phyloP scores from a whole-genome alignment of 2,888 invertebrate species.

The Apamea monoglypha region DNA sequence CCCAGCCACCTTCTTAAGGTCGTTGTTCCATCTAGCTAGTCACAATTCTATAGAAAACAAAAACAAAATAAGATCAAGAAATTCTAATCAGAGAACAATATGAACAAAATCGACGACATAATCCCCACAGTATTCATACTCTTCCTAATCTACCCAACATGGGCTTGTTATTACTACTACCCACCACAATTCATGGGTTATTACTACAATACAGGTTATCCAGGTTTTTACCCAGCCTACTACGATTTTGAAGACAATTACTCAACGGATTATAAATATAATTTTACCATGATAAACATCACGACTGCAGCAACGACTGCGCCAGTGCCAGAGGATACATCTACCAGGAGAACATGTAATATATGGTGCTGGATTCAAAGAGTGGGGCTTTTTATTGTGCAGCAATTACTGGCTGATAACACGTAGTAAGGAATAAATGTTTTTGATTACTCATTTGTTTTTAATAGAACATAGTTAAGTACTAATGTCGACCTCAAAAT shows the following conservation, averaged over 20 bases:
- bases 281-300: conserved; percentile 25
- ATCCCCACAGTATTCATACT: background rate
- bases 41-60: background rate
- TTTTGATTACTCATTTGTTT: background rate
- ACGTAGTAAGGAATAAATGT: conserved; percentile 34
- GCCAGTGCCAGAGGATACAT: background rate
- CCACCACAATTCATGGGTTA: conserved; percentile 56
- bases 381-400: conserved; percentile 78
- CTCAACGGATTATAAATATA: background rate
- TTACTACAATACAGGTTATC: conserved; percentile 54
- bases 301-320: background rate
- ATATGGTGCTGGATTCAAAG: conserved; percentile 79
- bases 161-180: conserved; percentile 44
- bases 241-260: conserved; percentile 50
- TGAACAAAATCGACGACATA: conserved; percentile 2
- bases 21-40: too few species aligned
- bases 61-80: background rate
- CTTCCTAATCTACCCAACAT: conserved; percentile 13
- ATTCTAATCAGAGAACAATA: background rate
- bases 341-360: conserved; percentile 67
- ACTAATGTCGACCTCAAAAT: background rate
- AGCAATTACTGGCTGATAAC: conserved; percentile 78
- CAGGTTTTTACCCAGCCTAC: conserved; percentile 51
- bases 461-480: background rate
- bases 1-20: too few species aligned